Evolutionary conservation across 1,140 invertebrate genomes (phyloP), one percentile per base, ranked within the genome.

Genomic region (Eumaeus atala): DNA sequence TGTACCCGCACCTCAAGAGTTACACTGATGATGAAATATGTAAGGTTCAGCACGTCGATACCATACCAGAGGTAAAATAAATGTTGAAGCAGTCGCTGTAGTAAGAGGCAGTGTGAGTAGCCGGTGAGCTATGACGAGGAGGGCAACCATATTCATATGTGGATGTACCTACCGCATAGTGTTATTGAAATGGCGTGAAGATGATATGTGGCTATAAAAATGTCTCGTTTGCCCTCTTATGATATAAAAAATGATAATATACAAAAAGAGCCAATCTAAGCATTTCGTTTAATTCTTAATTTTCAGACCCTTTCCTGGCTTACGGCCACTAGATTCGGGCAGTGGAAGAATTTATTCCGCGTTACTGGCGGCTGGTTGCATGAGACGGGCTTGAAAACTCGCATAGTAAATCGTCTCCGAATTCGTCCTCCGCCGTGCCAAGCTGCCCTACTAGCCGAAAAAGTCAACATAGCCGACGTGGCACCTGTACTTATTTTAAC

Each of bases 1-100:
- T 84, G 0, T 83, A 74, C 35, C 73, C 78, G 6, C 59, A 74
- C 18, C 59, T 82, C 40, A 81, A 68, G 12, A 63, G 51, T 0
- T 75, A 82, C 35, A 76, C 60, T 33, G 78, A 82, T 33, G 69
- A 79, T 1, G 67, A 81, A 14, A 49, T 81, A 7, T 84, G 78
- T 58, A 82, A 79, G 44, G 33, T 82, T 48, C 71, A 80, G 18
- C 68, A 78, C 38, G 52, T 84, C 7, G 75, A 82, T 52, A 84
- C 78, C 11, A 66, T 84, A 12, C 74, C 78, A 1, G 67, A 76
- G 65, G 78, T 84, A 66, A 52, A 8, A 28, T 47, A 51, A n/a
- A n/a, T n/a, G n/a, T n/a, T n/a, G n/a, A 42, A n/a, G 17, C n/a
- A 42, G 17, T n/a, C 12, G 40, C 17, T 12, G 4, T 12, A 34